Evolutionary conservation across 2,888 invertebrate species (phyloP).

Genomic region (Acleris holmiana): DNA sequence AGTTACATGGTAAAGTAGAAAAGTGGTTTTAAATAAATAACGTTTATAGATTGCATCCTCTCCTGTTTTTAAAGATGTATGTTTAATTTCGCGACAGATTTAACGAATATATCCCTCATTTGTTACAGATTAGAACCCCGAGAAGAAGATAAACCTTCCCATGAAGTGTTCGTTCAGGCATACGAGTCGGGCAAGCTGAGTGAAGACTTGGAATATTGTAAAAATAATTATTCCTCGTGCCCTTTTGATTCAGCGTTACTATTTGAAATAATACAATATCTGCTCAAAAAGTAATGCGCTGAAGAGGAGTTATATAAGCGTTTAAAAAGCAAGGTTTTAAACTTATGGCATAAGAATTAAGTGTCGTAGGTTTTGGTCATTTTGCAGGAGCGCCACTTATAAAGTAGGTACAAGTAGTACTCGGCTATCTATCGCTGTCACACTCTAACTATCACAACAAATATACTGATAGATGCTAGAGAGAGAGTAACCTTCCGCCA

Average conservation of each 20-base stretch:
- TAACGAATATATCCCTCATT: neutral
- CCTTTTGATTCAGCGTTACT: conserved; percentile 58
- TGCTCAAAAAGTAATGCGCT: conserved; percentile 43
- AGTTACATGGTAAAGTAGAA: too few species aligned
- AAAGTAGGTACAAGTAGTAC: too few species aligned
- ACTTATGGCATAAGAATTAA: too few species aligned
- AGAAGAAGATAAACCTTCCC: conserved; percentile 44
- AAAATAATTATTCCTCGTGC: conserved; percentile 55
- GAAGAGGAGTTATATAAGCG: neutral
- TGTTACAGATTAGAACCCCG: conserved; percentile 34
- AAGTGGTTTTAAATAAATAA: too few species aligned
- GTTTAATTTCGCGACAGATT: neutral
- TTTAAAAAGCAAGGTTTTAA: too few species aligned
- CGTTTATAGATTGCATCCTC: neutral
- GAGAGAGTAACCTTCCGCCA: too few species aligned
- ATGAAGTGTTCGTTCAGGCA: conserved; percentile 57
- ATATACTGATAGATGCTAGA: too few species aligned
- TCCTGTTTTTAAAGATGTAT: neutral
- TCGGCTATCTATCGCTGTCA: too few species aligned
- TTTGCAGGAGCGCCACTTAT: too few species aligned
- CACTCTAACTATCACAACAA: too few species aligned
- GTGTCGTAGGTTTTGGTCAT: too few species aligned
- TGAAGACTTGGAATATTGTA: conserved; percentile 49
- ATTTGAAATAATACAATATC: conserved; percentile 59
- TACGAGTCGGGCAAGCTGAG: conserved; percentile 52